These are phyloP conservation scores for Nyctibius bracteatus DNA, from an alignment of 2,113 vertebrate species.

Conservation along the genomic window DNA sequence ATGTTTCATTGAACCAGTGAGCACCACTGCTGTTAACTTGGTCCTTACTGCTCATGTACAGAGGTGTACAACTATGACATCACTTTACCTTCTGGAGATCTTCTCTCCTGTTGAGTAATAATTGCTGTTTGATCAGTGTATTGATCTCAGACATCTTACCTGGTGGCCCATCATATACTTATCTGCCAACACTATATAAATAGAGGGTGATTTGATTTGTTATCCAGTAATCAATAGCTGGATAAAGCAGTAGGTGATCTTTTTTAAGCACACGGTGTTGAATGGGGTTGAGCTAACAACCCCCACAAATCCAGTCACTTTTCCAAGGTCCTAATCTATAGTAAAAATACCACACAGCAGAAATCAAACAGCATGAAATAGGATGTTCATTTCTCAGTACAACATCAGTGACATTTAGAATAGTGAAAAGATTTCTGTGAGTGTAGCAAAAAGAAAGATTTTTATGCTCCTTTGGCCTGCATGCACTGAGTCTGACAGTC, in stretches of 20 bases:
- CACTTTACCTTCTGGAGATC: background rate
- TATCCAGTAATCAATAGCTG: background rate
- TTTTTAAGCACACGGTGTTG: background rate
- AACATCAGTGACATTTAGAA: background rate
- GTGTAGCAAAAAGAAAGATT: background rate
- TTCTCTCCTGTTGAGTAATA: background rate
- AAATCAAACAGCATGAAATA: conserved; percentile 35
- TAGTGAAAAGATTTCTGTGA: background rate
- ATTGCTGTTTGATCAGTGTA: background rate
- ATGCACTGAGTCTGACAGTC: accelerated
- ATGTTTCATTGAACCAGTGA: background rate
- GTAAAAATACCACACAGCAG: background rate
- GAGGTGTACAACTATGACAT: background rate
- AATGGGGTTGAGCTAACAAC: background rate
- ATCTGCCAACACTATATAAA: background rate
- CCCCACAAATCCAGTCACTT: background rate
- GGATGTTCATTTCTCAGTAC: background rate
- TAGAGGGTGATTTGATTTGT: background rate
- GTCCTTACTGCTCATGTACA: background rate
- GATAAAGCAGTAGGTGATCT: background rate
- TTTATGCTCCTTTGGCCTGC: background rate
- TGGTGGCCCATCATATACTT: background rate
- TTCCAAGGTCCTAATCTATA: background rate
- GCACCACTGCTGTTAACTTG: background rate
- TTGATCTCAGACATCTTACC: background rate